A percentile compares a stretch with the other conserved stretches of the same genome.
Conservation (phyloP, 2,888 invertebrate species). For the Cosmia pyralina region DNA sequence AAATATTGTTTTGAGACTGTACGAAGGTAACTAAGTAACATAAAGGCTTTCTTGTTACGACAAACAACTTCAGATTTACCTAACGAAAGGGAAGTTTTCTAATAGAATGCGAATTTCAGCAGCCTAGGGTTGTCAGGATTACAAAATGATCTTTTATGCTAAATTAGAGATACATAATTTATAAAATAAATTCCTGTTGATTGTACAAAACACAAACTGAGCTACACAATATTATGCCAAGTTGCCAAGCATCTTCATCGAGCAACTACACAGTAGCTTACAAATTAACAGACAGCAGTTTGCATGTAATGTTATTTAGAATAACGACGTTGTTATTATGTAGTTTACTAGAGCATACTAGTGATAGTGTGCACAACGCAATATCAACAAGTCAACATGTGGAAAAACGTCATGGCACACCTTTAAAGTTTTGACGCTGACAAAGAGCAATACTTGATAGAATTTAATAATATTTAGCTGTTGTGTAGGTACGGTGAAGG, state of each 20-base stretch:
- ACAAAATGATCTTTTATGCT: slow-evolving; percentile 8
- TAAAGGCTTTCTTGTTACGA: slow-evolving; percentile 26
- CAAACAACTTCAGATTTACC: slow-evolving; percentile 41
- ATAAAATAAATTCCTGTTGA: slow-evolving; percentile 8
- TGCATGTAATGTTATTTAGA: slow-evolving; percentile 36
- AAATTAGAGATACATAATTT: slow-evolving; percentile 15
- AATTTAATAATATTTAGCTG: slow-evolving; percentile 68
- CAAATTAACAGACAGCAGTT: slow-evolving; percentile 40
- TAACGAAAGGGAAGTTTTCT: slow-evolving; percentile 10
- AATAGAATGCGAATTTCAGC: slow-evolving; percentile 27
- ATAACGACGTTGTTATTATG: slow-evolving; percentile 39
- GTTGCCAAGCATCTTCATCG: slow-evolving; percentile 35
- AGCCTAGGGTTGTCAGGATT: slow-evolving; percentile 3
- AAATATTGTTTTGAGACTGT: slow-evolving; percentile 56
- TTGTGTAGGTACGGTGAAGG: slow-evolving; percentile 56
- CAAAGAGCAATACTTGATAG: slow-evolving; percentile 42
- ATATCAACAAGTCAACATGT: slow-evolving; percentile 1
- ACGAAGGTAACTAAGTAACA: slow-evolving; percentile 26
- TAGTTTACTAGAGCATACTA: slow-evolving; percentile 6
- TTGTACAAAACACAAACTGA: slow-evolving; percentile 24
- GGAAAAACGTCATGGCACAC: background rate
- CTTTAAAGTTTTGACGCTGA: background rate
- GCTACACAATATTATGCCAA: slow-evolving; percentile 44
- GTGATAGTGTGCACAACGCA: background rate
- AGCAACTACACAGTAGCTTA: slow-evolving; percentile 30